These are phyloP conservation scores for Psittacus erithacus DNA, from an alignment of 2,113 vertebrate genomes.

Conservation along the genomic window DNA sequence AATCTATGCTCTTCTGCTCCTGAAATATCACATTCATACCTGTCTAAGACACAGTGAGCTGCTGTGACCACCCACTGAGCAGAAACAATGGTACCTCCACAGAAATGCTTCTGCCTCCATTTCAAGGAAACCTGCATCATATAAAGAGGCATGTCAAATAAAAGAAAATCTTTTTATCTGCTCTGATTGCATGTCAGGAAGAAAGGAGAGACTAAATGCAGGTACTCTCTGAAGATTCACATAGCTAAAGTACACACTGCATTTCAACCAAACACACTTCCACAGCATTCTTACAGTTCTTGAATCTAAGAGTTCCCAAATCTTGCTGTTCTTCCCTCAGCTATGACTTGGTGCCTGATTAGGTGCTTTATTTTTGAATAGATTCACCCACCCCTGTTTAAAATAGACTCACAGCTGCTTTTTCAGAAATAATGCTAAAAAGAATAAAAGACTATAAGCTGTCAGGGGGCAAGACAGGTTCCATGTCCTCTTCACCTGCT, in stretches of 20 bases:
- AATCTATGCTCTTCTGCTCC: background rate
- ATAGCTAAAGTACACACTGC: background rate
- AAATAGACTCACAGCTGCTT: background rate
- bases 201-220: background rate
- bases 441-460: background rate
- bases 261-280: background rate
- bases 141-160: background rate
- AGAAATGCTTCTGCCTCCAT: slow-evolving; percentile 81
- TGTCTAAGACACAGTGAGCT: slow-evolving; percentile 83
- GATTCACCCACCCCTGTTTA: background rate
- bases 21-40: slow-evolving; percentile 50
- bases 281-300: background rate
- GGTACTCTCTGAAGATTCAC: background rate
- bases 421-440: background rate
- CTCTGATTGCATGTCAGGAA: background rate
- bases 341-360: background rate
- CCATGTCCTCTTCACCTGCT: background rate
- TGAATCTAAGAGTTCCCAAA: background rate
- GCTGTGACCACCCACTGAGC: slow-evolving; percentile 85
- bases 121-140: slow-evolving; percentile 83
- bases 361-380: background rate
- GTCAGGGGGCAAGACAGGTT: background rate
- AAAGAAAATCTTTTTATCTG: background rate
- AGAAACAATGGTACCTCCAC: slow-evolving; percentile 84
- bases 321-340: background rate